Evolutionary conservation across 2,797 vertebrate species (phyloP).

Genomic region (Acestrorhynchus altus): DNA sequence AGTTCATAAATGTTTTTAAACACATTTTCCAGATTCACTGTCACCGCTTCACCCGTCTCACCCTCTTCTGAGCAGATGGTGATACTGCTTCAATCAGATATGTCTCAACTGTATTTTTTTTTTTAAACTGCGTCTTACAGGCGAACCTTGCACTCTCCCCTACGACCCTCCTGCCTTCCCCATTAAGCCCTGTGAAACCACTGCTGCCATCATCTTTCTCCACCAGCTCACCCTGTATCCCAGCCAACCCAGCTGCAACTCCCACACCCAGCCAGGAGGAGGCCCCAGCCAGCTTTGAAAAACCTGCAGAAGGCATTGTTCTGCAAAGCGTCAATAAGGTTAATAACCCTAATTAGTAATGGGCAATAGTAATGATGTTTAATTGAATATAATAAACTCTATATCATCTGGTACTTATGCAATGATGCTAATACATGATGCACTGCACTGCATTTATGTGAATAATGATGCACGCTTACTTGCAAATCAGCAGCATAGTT

Average conservation of each 20-base stretch:
- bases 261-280: constrained; percentile 61
- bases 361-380: neutral
- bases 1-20: constrained; percentile 30
- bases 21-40: neutral
- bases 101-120: neutral
- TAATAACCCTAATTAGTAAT: neutral
- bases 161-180: constrained; percentile 57
- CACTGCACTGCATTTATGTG: no score
- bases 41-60: constrained; percentile 10
- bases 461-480: no score
- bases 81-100: neutral
- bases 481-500: no score
- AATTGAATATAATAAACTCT: neutral
- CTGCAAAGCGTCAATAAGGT: constrained; percentile 76
- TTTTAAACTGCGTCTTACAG: constrained; percentile 56
- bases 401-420: no score
- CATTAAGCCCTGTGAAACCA: constrained; percentile 70
- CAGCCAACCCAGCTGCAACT: constrained; percentile 5
- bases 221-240: constrained; percentile 53
- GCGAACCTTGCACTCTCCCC: constrained; percentile 73
- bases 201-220: constrained; percentile 53
- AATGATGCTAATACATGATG: no score
- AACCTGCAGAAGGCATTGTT: constrained; percentile 68
- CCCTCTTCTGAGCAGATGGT: constrained; percentile 54
- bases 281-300: constrained; percentile 72